Evolutionary conservation across 35 echinoderm and acorn worm species (phyloP).

Genomic region (Apostichopus californicus): DNA sequence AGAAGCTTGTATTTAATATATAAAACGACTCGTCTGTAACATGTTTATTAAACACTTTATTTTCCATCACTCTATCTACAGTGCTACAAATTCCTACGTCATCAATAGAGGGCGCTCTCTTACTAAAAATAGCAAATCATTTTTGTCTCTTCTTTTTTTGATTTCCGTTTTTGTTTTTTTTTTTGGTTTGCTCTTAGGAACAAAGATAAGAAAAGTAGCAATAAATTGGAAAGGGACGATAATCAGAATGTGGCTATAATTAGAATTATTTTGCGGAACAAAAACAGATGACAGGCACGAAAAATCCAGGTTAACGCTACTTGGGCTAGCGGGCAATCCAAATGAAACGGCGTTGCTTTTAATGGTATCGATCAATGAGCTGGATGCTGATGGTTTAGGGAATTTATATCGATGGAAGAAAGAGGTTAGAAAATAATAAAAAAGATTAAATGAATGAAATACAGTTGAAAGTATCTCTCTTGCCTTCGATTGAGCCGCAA

Average conservation of each 20-base stretch:
- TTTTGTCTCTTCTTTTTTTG: too few species aligned
- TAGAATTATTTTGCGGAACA: slow-evolving; percentile 3
- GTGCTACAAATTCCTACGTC: too few species aligned
- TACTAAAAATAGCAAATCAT: not conserved
- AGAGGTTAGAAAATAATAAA: not conserved
- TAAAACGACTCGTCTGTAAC: too few species aligned
- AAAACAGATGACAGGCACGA: not conserved
- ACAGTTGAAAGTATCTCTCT: not conserved
- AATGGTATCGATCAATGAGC: slow-evolving; percentile 14
- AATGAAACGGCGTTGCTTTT: not conserved
- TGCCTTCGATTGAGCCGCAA: not conserved
- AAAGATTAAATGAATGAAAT: not conserved
- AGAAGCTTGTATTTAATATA: too few species aligned
- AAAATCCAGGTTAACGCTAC: slow-evolving; percentile 15
- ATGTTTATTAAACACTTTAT: too few species aligned
- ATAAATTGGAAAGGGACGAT: not conserved
- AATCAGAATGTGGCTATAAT: slow-evolving; percentile 19
- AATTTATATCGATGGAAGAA: not conserved
- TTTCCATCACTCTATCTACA: too few species aligned
- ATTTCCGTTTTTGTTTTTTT: too few species aligned
- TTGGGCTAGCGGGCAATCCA: slow-evolving; percentile 16
- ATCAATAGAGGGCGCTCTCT: not conserved
- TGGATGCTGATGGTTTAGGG: not conserved
- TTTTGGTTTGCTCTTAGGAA: too few species aligned
- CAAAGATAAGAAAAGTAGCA: not conserved